These are phyloP conservation scores for Chascanopsetta lugubris DNA, from an alignment of 2,113 vertebrate genomes.

Conservation along the genomic window DNA sequence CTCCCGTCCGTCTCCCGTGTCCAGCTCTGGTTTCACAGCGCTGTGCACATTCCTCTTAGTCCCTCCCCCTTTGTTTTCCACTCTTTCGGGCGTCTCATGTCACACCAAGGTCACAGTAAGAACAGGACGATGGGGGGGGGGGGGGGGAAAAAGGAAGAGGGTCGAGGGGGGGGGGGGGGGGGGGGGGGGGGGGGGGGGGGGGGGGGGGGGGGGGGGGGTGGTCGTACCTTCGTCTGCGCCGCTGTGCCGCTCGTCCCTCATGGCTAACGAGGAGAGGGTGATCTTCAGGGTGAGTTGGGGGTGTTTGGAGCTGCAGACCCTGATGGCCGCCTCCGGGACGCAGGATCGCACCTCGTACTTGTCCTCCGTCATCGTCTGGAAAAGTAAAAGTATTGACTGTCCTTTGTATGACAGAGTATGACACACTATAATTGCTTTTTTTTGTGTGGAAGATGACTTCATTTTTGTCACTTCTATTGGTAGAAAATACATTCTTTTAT, in stretches of 20 bases:
- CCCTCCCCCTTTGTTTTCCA: not conserved
- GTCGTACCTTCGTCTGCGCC: slow-evolving; percentile 87
- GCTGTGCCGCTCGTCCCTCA: slow-evolving; percentile 85
- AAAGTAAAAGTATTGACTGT: no score
- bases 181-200: not conserved
- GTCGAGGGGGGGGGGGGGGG: not conserved
- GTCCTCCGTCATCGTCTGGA: slow-evolving; percentile 92
- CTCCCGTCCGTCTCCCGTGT: not conserved
- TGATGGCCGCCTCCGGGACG: slow-evolving; percentile 87
- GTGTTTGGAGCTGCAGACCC: slow-evolving; percentile 87
- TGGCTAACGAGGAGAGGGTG: slow-evolving; percentile 89
- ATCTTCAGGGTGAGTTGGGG: slow-evolving; percentile 90
- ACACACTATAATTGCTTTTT: no score
- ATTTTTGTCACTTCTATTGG: no score
- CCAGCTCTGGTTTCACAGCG: slow-evolving; percentile 10
- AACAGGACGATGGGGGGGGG: not conserved
- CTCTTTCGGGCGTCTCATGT: slow-evolving; percentile 3
- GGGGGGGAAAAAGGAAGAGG: not conserved
- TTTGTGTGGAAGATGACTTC: no score
- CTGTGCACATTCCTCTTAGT: not conserved
- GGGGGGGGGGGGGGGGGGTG: not conserved
- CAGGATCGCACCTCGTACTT: slow-evolving; percentile 88
- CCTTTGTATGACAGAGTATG: no score
- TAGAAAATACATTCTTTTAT: no score
- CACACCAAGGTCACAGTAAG: slow-evolving; percentile 39